A percentile compares a stretch with the other conserved stretches of the same genome.
Evolutionary conservation across 1,140 invertebrate species (phyloP).

Genomic region (Eurosta solidaginis): DNA sequence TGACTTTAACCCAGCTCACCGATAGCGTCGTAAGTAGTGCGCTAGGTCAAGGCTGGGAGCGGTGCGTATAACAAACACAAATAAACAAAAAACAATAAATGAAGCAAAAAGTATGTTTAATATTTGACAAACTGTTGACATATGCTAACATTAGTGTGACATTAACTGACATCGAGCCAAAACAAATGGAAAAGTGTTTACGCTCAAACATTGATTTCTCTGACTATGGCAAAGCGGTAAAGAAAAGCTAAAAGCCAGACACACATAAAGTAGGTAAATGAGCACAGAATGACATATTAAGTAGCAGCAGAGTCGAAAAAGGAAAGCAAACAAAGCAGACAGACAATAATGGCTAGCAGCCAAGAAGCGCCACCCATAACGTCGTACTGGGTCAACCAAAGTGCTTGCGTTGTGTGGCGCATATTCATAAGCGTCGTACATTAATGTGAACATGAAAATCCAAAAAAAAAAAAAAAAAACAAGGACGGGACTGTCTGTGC

Average conservation of each 20-base stretch:
- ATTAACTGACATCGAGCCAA: neutral
- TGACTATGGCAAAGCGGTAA: neutral
- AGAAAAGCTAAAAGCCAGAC: neutral
- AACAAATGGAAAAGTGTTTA: neutral
- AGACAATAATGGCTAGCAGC: too few relatives aligned
- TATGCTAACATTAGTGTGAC: neutral
- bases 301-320: neutral
- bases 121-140: conserved; percentile 19
- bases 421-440: neutral
- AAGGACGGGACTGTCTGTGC: too few relatives aligned
- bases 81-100: neutral
- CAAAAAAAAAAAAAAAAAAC: too few relatives aligned
- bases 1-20: too few relatives aligned
- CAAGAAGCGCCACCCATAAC: neutral
- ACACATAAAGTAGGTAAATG: neutral
- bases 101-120: neutral
- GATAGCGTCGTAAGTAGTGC: neutral
- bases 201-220: neutral
- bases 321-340: neutral
- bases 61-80: neutral
- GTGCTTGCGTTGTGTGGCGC: neutral
- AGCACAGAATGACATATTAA: neutral
- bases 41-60: conserved; percentile 8
- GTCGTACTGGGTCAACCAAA: neutral
- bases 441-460: too few relatives aligned